Evolutionary conservation across 2,888 invertebrate genomes (phyloP).

Genomic region (Agrochola lychnidis): DNA sequence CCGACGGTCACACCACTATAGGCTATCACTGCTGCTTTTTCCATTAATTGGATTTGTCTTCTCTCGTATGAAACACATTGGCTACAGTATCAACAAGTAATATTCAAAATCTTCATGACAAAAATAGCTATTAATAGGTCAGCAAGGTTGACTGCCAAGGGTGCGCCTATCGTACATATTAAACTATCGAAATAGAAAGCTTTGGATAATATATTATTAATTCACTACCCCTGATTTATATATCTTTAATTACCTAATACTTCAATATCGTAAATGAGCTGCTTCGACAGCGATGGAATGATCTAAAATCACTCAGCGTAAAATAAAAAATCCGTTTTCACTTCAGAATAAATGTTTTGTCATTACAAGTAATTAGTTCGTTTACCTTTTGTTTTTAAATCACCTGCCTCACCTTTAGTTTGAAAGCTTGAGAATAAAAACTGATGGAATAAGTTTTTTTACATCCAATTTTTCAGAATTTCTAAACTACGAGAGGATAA

Average conservation of each 20-base stretch:
- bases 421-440: not conserved
- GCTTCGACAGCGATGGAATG: not conserved
- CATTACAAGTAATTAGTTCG: constrained; percentile 29
- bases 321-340: constrained; percentile 4
- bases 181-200: not conserved
- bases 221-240: constrained; percentile 1
- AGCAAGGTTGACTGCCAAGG: not conserved
- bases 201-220: not conserved
- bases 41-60: too few relatives aligned
- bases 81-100: too few relatives aligned
- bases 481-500: not conserved
- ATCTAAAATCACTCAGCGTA: not conserved
- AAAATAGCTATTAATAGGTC: not conserved
- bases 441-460: too few relatives aligned
- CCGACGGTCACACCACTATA: too few relatives aligned
- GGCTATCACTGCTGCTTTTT: too few relatives aligned
- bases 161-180: not conserved
- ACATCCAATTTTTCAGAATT: constrained; percentile 22
- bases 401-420: constrained; percentile 25
- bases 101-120: not conserved
- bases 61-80: too few relatives aligned
- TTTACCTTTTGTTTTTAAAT: constrained; percentile 24
- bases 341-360: constrained; percentile 19
- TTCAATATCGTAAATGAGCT: constrained; percentile 21
- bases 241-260: not conserved